A percentile compares a stretch with the other conserved stretches of the same genome.
Conservation (phyloP, 2,797 vertebrate species). For the Okamejei kenojei region DNA sequence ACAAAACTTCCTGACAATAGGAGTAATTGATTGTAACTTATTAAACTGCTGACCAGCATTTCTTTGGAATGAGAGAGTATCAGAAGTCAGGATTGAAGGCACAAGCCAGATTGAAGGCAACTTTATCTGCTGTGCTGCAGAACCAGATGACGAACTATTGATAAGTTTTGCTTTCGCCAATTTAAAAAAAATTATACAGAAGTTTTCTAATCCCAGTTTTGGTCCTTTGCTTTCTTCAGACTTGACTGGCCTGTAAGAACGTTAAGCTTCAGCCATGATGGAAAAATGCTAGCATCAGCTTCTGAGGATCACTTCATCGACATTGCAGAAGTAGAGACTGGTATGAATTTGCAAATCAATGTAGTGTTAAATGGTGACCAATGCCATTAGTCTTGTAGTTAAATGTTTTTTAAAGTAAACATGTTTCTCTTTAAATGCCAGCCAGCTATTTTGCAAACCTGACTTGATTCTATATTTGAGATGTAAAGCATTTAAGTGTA, state of each 20-base stretch:
- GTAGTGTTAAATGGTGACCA: background rate
- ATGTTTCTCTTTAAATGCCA: background rate
- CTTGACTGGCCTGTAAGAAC: constrained; percentile 96
- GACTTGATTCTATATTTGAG: background rate
- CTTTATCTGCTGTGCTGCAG: too few relatives aligned
- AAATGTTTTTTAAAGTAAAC: background rate
- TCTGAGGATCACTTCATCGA: constrained; percentile 98
- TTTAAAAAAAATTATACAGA: background rate
- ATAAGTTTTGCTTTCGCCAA: background rate
- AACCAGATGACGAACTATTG: background rate
- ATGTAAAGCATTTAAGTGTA: background rate
- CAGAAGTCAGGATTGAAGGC: too few relatives aligned
- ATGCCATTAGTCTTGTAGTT: background rate
- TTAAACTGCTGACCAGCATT: too few relatives aligned
- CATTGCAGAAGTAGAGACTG: constrained; percentile 92
- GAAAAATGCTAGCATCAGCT: constrained; percentile 91
- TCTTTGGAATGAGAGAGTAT: too few relatives aligned
- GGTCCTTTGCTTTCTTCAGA: constrained; percentile 49
- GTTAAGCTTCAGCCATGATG: constrained; percentile 91
- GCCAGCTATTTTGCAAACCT: background rate
- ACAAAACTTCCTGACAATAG: too few relatives aligned
- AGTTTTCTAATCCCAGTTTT: too few relatives aligned
- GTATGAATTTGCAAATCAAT: constrained; percentile 53
- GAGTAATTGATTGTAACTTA: too few relatives aligned
- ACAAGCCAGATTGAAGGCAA: too few relatives aligned